phyloP scores from a whole-genome alignment of 2,888 invertebrate genomes.

The Aphidius colemani region DNA sequence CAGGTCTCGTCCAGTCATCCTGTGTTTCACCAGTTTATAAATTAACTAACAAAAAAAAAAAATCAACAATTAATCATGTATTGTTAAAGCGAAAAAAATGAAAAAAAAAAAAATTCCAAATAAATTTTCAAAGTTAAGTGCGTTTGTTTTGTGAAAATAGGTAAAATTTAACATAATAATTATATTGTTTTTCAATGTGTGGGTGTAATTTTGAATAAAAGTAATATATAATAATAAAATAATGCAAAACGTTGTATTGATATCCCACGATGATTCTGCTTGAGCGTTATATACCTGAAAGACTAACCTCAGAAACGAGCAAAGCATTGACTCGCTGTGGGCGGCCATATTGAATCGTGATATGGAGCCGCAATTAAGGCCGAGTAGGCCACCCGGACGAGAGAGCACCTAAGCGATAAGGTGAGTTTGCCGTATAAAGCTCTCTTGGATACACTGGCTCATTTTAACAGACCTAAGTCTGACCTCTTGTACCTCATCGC shows the following conservation, averaged over 20 bases:
- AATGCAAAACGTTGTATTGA: conserved; percentile 16
- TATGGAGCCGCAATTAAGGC: conserved; percentile 59
- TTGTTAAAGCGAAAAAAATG: not conserved
- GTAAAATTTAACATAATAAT: not conserved
- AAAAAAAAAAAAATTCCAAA: not conserved
- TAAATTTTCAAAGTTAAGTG: not conserved
- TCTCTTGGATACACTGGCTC: conserved; percentile 38
- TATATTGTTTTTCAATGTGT: conserved; percentile 5
- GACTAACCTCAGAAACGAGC: not conserved
- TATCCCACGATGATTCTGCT: conserved; percentile 27
- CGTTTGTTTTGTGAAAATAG: not conserved
- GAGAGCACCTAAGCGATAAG: conserved; percentile 52
- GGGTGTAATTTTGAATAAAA: conserved; percentile 17
- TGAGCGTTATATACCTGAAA: conserved; percentile 1
- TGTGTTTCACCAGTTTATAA: conserved; percentile 47
- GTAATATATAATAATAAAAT: too few species aligned
- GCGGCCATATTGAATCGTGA: conserved; percentile 61
- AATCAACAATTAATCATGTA: too few species aligned
- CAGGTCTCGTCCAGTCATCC: conserved; percentile 57
- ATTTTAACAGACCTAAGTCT: conserved; percentile 48
- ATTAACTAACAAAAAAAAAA: too few species aligned
- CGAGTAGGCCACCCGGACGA: conserved; percentile 60
- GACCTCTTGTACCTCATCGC: conserved; percentile 46
- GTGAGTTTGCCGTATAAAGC: conserved; percentile 44
- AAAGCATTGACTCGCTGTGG: conserved; percentile 44